Percentiles rank a stretch among this genome's conserved stretches.
Evolutionary conservation across 35 echinoderm and acorn worm species (phyloP).

Genomic region (Nesometra sesokonis): DNA sequence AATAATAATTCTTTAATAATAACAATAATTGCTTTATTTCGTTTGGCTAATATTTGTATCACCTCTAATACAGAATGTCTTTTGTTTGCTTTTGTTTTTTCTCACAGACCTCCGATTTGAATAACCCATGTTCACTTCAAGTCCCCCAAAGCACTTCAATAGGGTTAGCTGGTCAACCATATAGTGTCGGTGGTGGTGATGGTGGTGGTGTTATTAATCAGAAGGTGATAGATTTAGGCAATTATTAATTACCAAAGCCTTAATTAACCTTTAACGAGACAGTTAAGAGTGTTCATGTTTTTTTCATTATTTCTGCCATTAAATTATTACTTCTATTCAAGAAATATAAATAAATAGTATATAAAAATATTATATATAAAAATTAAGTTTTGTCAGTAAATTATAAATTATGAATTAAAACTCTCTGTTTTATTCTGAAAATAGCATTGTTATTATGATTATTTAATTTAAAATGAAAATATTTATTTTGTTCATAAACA

Average conservation of each 20-base stretch:
- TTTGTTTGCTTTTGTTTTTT: neutral
- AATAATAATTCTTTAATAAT: no score
- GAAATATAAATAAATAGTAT: no score
- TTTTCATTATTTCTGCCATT: neutral
- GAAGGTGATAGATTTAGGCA: neutral
- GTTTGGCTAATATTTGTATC: neutral
- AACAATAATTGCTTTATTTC: no score
- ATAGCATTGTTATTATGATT: no score
- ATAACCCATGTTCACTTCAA: neutral
- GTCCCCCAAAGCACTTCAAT: neutral
- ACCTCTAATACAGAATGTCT: neutral
- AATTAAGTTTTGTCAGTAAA: no score
- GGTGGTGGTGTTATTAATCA: neutral
- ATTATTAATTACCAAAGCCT: neutral
- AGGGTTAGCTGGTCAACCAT: neutral
- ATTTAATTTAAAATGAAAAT: no score
- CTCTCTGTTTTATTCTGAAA: no score
- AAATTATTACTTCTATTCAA: no score
- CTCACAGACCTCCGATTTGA: neutral
- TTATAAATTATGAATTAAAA: no score
- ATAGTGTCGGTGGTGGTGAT: neutral
- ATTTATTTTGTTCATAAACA: no score
- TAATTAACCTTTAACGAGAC: neutral
- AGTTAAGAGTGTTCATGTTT: neutral
- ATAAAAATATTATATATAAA: no score